phyloP scores from a whole-genome alignment of 2,888 invertebrate species.

The Spodoptera picta region DNA sequence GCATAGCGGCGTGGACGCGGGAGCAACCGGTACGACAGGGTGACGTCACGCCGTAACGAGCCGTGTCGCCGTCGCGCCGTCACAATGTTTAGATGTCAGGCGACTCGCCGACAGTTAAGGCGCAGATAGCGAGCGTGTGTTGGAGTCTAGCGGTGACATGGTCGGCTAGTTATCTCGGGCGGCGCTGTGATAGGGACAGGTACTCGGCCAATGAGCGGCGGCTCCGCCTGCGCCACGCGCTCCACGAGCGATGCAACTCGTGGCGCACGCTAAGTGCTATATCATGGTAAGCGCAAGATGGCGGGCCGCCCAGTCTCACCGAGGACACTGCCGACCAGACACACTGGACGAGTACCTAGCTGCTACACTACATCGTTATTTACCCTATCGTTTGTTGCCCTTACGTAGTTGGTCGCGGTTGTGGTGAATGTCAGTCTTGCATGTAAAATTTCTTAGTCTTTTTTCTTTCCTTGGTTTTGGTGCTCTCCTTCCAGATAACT shows the following conservation, averaged over 20 bases:
- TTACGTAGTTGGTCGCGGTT: slow-evolving; percentile 34
- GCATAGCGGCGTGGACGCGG: slow-evolving; percentile 21
- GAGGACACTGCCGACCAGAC: slow-evolving; percentile 4
- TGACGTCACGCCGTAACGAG: slow-evolving; percentile 42
- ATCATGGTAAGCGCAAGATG: slow-evolving; percentile 61
- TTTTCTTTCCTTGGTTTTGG: slow-evolving; percentile 37
- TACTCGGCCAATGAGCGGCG: slow-evolving; percentile 56
- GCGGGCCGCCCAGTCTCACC: slow-evolving; percentile 48
- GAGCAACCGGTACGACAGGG: slow-evolving; percentile 49
- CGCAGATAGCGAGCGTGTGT: slow-evolving; percentile 28
- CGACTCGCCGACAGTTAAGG: slow-evolving; percentile 30
- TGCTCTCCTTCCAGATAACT: slow-evolving; percentile 31
- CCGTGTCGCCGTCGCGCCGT: slow-evolving; percentile 23
- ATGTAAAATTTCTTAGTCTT: slow-evolving; percentile 35
- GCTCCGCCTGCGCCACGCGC: slow-evolving; percentile 42
- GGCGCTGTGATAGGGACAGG: slow-evolving; percentile 39
- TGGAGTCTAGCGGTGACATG: slow-evolving; percentile 37
- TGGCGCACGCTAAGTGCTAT: slow-evolving; percentile 38
- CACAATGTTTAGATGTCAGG: slow-evolving; percentile 4
- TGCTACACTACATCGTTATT: too few species aligned
- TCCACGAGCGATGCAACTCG: slow-evolving; percentile 44
- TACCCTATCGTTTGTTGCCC: background rate
- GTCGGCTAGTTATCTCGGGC: slow-evolving; percentile 41
- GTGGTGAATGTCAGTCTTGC: slow-evolving; percentile 29
- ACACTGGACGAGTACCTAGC: slow-evolving; percentile 9